Evolutionary conservation across 2,797 vertebrate genomes (phyloP).

Genomic region (Glyptemys insculpta): DNA sequence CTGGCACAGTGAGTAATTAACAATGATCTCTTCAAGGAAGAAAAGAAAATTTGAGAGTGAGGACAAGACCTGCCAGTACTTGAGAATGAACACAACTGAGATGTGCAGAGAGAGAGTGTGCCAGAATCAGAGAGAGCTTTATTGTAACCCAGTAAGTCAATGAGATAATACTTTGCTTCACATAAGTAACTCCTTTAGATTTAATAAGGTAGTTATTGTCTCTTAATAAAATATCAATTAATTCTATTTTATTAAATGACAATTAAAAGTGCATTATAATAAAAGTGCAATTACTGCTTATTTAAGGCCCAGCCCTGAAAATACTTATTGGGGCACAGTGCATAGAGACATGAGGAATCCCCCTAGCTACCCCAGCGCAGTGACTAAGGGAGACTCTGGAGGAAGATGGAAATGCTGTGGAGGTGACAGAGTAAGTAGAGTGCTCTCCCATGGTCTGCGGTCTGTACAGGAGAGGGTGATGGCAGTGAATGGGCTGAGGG

Average conservation of each 20-base stretch:
- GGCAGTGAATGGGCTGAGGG: neutral
- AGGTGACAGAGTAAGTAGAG: neutral
- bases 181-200: neutral
- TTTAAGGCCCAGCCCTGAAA: neutral
- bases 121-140: neutral
- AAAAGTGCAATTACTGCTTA: neutral
- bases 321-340: neutral
- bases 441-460: neutral
- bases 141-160: neutral
- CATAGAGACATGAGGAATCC: neutral
- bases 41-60: neutral
- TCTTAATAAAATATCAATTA: neutral
- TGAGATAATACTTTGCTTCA: neutral
- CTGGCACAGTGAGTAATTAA: neutral
- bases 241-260: neutral
- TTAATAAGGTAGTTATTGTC: neutral
- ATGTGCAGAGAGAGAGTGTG: neutral
- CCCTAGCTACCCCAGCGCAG: neutral
- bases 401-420: neutral
- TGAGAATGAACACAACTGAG: neutral
- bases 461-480: neutral
- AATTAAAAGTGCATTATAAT: neutral
- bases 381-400: neutral
- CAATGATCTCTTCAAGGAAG: neutral
- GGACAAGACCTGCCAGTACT: neutral